Evolutionary conservation across 2,888 invertebrate species (phyloP), one percentile per base, ranked within the genome.

Genomic region (Pyralis farinalis): DNA sequence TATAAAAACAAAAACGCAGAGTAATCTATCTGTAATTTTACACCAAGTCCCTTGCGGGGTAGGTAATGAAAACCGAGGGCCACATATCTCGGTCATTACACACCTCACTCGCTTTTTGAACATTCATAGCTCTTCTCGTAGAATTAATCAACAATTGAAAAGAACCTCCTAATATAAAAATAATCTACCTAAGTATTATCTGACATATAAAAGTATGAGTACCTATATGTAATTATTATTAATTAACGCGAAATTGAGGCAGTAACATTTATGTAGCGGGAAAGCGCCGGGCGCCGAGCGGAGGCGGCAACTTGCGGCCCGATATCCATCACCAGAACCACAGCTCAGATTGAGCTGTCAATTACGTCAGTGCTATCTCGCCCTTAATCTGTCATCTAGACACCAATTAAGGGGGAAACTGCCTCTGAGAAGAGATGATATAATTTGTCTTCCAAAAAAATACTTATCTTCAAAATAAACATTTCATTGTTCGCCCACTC

Each of bases 321-420:
- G 58, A 71, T 59, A 74, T 72, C 69, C 75, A 78, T 82, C 79
- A 80, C 65, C 56, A 49, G 63, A 68, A 70, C 78, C 73, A 57
- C 67, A 48, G 70, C 72, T 77, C 71, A 71, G 77, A 86, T 85
- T 82, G 76, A 63, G 64, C 75, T 85, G 86, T 85, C 86, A 86
- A 86, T 87, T 86, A 84, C 77, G 81, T 80, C 81, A 81, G 76
- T 60, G 71, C 71, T 76, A 65, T 63, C 53, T 74, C 73, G 61
- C 67, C 75, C 77, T 78, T 81, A 80, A 85, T 87, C 76, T 80
- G 82, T 86, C 87, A 87, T 84, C 81, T 77, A 76, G 82, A 81
- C 80, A 80, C 79, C 80, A 86, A 86, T 85, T 86, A 84, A 74
- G 76, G 62, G 61, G 65, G 68, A 72, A 81, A 70, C 74, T 80